Base-by-base conservation (phyloP, 2,113 vertebrate genomes). In the Columba janthina region DNA sequence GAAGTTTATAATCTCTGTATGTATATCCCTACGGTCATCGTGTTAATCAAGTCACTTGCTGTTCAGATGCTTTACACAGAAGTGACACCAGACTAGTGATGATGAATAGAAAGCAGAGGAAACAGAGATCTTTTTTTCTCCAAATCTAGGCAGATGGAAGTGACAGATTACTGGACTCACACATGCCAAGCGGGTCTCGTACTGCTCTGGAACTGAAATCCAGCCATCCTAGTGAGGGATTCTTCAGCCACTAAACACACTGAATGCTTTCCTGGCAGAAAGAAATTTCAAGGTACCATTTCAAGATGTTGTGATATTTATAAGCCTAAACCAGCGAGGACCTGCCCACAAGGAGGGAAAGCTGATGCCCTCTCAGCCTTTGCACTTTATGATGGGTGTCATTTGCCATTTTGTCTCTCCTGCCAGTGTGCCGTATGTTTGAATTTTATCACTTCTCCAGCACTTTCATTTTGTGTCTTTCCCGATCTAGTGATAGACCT, bases 11-110 rank as follows among this genome's bases (percentile, higher is more conserved):
- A 32, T 24, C 56, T 42, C 60, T 93, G 60, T 46, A 11, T 66
- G 9, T 26, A 38, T 18, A 83, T 46, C n/a, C 51, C 53, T 46
- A 1, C 8, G 8, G 36, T 9, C 0, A 0, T 11, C 2, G 0
- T 0, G 0, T 74, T 51, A 62, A 72, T 28, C 21, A 6, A 46
- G 25, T 21, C 51, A 15, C 29, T 92, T 64, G 81, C 36, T 19
- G 24, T 48, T 79, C 46, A 57, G 62, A 22, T 69, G 51, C 20
- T 58, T 86, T 20, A 38, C 2, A 4, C 25, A 48, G 72, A 83
- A 64, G 31, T 88, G 61, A 42, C 31, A 36, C 79, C 44, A 76
- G 74, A 42, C 32, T 15, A 34, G 34, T 25, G 44, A 53, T 29
- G 58, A 78, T 61, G 75, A 84, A 42, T 24, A 84, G 64, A 70